These are phyloP conservation scores for Lochmaea crataegi DNA, from an alignment of 2,888 invertebrate species.

Conservation along the genomic window DNA sequence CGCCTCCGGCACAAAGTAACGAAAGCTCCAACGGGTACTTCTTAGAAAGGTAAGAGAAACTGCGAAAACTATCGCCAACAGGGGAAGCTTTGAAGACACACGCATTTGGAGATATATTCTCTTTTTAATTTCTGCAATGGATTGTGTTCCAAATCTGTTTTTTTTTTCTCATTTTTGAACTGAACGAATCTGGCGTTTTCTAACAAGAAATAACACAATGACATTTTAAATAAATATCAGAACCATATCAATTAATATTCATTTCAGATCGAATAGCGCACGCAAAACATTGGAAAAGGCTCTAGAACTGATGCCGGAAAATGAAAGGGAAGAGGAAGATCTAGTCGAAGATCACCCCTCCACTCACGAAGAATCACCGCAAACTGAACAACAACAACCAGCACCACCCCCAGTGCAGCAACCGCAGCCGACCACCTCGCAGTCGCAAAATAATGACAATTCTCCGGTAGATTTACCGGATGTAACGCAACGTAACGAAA, in stretches of 20 bases:
- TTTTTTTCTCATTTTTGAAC: no score
- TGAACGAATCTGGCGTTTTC: no score
- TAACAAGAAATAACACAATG: no score
- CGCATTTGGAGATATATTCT: no score
- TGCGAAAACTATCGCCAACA: no score
- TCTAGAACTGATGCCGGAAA: slow-evolving; percentile 79
- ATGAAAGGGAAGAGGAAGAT: slow-evolving; percentile 65
- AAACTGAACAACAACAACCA: slow-evolving; percentile 15
- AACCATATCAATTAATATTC: no score
- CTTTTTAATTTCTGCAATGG: no score
- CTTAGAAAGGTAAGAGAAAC: slow-evolving; percentile 64
- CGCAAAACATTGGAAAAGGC: slow-evolving; percentile 87
- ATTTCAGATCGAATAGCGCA: slow-evolving; percentile 85
- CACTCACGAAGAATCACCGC: slow-evolving; percentile 55
- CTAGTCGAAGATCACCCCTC: slow-evolving; percentile 61
- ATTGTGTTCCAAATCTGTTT: no score
- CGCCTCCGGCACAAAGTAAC: slow-evolving; percentile 93
- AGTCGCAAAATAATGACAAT: slow-evolving; percentile 48
- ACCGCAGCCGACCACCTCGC: slow-evolving; percentile 2
- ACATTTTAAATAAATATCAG: no score
- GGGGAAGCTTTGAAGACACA: no score
- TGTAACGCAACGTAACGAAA: slow-evolving; percentile 58
- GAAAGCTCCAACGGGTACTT: slow-evolving; percentile 95
- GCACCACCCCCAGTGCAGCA: not conserved
- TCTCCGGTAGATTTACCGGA: slow-evolving; percentile 56